phyloP scores from a whole-genome alignment of 2,888 invertebrate species.

The Rhyacophila evoluta region DNA sequence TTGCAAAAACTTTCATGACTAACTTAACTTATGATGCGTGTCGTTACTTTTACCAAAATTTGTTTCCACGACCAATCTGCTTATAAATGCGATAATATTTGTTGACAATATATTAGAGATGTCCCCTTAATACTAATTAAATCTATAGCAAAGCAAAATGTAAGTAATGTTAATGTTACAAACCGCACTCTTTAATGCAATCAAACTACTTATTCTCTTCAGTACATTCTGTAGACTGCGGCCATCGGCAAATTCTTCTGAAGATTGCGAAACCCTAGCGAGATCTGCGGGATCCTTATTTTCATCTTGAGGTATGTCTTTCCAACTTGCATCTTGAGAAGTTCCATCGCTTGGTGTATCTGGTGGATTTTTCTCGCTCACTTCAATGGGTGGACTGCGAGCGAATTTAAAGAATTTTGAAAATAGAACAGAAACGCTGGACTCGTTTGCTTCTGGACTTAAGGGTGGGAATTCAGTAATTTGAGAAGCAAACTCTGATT shows the following conservation, averaged over 20 bases:
- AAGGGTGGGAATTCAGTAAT: constrained; percentile 72
- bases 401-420: constrained; percentile 80
- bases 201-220: constrained; percentile 86
- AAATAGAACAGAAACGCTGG: constrained; percentile 79
- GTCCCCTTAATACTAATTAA: background rate
- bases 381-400: constrained; percentile 66
- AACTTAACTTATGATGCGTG: too few relatives aligned
- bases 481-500: constrained; percentile 59
- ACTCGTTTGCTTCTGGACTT: constrained; percentile 80
- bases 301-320: constrained; percentile 56
- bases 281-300: constrained; percentile 60
- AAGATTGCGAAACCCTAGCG: constrained; percentile 56
- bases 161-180: constrained; percentile 59
- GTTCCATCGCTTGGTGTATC: constrained; percentile 53
- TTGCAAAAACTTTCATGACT: too few relatives aligned
- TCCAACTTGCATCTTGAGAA: constrained; percentile 17
- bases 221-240: constrained; percentile 88
- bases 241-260: constrained; percentile 75
- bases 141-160: constrained; percentile 26
- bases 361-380: constrained; percentile 58
- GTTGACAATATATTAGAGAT: background rate
- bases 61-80: too few relatives aligned
- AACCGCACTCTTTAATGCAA: constrained; percentile 85
- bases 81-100: too few relatives aligned
- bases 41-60: too few relatives aligned